Evolutionary conservation across 1,140 invertebrate genomes (phyloP).

Genomic region (Oncopeltus fasciatus): DNA sequence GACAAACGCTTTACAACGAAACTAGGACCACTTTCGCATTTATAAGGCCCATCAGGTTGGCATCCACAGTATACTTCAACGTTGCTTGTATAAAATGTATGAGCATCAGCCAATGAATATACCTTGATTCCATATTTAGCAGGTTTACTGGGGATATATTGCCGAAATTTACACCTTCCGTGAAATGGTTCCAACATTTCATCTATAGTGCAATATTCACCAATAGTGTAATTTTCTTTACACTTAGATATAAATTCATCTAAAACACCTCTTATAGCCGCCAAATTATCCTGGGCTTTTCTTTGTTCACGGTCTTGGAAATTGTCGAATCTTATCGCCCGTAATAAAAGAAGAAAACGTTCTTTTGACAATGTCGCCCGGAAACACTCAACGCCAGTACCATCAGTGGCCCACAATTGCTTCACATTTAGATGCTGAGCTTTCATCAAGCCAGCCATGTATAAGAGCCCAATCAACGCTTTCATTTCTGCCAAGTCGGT

Average conservation of each 20-base stretch:
- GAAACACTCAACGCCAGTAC: neutral
- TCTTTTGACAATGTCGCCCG: neutral
- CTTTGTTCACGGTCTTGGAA: conserved; percentile 23
- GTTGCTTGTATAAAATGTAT: conserved; percentile 11
- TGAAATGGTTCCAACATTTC: conserved; percentile 31
- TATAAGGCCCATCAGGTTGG: neutral
- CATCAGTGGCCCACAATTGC: neutral
- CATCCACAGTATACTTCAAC: conserved; percentile 15
- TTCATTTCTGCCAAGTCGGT: neutral
- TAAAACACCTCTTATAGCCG: conserved; percentile 25
- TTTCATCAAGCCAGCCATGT: neutral
- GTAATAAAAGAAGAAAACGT: conserved; percentile 28
- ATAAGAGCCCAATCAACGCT: neutral
- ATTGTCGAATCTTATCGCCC: conserved; percentile 28
- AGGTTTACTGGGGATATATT: conserved; percentile 34
- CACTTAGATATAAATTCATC: conserved; percentile 29
- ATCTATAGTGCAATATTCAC: conserved; percentile 28
- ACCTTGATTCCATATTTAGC: conserved; percentile 29
- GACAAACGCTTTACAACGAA: neutral
- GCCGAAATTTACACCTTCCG: conserved; percentile 29
- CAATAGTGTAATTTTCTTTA: conserved; percentile 25
- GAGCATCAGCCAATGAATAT: conserved; percentile 7
- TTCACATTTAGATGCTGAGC: too few species aligned
- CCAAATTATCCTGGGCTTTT: conserved; percentile 22
- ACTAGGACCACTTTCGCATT: neutral